These are phyloP conservation scores for Anomalospiza imberbis DNA, from an alignment of 2,797 vertebrate species.

Conservation along the genomic window DNA sequence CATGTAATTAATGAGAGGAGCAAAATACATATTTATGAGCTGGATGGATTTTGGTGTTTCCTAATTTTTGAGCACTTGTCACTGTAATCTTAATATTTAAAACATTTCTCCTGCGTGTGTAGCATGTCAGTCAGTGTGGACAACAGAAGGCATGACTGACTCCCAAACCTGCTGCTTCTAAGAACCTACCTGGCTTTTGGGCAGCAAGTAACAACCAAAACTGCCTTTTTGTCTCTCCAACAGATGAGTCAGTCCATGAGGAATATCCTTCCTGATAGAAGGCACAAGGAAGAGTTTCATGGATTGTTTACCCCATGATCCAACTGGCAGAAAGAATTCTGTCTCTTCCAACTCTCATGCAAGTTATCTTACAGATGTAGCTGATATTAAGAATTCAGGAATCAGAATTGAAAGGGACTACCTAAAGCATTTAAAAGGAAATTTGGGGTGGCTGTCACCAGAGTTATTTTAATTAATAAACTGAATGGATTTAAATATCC, in stretches of 20 bases:
- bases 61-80: background rate
- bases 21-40: slow-evolving; percentile 30
- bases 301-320: background rate
- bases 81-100: background rate
- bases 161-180: background rate
- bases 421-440: background rate
- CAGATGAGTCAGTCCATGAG: background rate
- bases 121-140: background rate
- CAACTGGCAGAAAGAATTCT: background rate
- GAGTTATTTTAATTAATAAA: background rate
- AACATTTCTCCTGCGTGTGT: background rate
- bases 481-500: background rate
- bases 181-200: background rate
- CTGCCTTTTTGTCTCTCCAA: background rate
- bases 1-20: background rate
- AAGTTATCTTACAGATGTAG: background rate
- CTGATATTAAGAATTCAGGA: background rate
- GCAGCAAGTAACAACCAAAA: background rate
- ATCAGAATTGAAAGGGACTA: background rate
- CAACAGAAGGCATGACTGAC: background rate
- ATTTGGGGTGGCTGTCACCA: background rate
- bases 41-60: background rate
- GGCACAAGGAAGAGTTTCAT: background rate
- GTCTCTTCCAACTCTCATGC: background rate
- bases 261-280: background rate